These are phyloP conservation scores for Endotricha flammealis DNA, from an alignment of 2,888 invertebrate species.

Conservation along the genomic window DNA sequence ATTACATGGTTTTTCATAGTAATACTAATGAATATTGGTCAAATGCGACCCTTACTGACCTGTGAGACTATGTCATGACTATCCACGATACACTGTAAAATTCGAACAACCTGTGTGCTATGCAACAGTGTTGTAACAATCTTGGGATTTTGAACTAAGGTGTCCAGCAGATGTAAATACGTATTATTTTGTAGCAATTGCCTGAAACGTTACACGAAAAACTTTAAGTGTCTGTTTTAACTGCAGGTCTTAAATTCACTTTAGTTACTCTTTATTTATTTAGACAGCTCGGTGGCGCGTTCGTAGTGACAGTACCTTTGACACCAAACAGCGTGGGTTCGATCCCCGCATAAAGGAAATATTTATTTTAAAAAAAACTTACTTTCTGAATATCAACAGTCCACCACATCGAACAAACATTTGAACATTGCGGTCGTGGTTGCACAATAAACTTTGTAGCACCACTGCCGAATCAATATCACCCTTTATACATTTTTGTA, in stretches of 20 bases:
- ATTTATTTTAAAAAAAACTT: too few relatives aligned
- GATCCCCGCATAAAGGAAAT: too few relatives aligned
- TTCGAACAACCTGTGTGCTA: constrained; percentile 26
- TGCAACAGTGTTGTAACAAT: constrained; percentile 21
- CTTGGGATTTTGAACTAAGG: constrained; percentile 36
- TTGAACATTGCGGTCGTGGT: constrained; percentile 42
- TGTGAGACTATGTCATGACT: constrained; percentile 38
- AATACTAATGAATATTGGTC: too few relatives aligned
- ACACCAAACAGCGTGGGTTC: too few relatives aligned
- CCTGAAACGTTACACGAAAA: constrained; percentile 1
- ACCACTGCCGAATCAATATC: constrained; percentile 43
- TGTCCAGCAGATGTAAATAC: constrained; percentile 49
- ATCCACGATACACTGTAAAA: constrained; percentile 34
- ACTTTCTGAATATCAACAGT: constrained; percentile 53
- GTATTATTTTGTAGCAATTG: constrained; percentile 31
- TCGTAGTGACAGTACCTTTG: too few relatives aligned
- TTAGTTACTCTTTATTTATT: too few relatives aligned
- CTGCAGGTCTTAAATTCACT: too few relatives aligned
- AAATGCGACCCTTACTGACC: too few relatives aligned
- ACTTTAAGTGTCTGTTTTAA: too few relatives aligned
- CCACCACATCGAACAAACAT: constrained; percentile 51
- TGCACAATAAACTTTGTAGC: constrained; percentile 45
- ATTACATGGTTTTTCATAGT: too few relatives aligned
- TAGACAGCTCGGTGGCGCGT: too few relatives aligned
- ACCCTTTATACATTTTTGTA: constrained; percentile 40